phyloP scores from a whole-genome alignment of 2,797 vertebrate genomes.

The Buphagus erythrorhynchus region DNA sequence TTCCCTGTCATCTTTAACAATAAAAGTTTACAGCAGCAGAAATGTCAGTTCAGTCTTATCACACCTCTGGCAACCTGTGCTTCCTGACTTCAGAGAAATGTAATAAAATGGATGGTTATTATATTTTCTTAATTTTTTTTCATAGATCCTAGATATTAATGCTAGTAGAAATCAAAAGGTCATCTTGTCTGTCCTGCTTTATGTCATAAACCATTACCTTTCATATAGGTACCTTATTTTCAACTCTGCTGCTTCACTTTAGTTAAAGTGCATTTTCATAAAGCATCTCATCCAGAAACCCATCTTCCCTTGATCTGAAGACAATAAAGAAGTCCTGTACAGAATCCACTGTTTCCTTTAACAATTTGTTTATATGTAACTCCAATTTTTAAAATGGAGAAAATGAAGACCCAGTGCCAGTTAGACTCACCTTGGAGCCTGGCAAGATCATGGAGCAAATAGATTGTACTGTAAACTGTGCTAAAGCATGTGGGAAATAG shows the following conservation, averaged over 20 bases:
- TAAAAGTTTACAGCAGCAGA: not conserved
- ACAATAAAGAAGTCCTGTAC: not conserved
- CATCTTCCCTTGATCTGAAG: not conserved
- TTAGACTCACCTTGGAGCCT: not conserved
- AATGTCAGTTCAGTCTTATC: not conserved
- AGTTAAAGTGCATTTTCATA: not conserved
- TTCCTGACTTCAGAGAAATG: not conserved
- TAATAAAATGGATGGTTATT: not conserved
- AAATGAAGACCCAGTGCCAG: no score
- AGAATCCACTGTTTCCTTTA: not conserved
- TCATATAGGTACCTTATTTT: not conserved
- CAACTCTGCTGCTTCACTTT: not conserved
- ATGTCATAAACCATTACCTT: not conserved
- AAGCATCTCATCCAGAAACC: not conserved
- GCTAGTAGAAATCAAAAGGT: not conserved
- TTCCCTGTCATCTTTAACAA: not conserved
- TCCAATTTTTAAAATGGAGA: not conserved
- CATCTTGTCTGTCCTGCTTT: not conserved
- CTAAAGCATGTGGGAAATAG: not conserved
- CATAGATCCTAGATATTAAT: not conserved
- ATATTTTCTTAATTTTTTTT: not conserved
- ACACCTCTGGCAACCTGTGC: not conserved
- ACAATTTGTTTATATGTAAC: not conserved
- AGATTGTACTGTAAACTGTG: not conserved
- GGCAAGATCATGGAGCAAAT: not conserved